Conservation (phyloP, 2,797 vertebrate genomes). For the Pangasius krempfi region DNA sequence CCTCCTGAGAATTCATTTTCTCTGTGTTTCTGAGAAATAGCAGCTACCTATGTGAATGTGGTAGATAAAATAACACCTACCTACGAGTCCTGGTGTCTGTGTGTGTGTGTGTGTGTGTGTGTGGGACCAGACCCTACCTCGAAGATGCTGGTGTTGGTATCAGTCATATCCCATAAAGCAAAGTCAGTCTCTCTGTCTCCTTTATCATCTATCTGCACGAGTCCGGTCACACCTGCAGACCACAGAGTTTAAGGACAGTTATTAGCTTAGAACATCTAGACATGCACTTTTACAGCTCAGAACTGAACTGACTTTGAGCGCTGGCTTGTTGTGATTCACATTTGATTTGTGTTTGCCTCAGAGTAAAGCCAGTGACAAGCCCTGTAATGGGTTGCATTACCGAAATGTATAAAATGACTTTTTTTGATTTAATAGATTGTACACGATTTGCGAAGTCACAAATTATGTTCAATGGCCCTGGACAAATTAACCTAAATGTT, state of each 20-base stretch:
- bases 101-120: background rate
- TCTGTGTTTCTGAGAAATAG: background rate
- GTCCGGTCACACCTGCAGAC: constrained; percentile 84
- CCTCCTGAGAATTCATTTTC: background rate
- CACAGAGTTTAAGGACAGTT: constrained; percentile 1
- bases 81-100: background rate
- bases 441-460: background rate
- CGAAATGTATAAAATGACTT: background rate
- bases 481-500: background rate
- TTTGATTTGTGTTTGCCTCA: background rate
- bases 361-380: background rate
- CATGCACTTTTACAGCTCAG: background rate
- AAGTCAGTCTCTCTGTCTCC: constrained; percentile 91
- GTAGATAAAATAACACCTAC: background rate
- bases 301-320: background rate
- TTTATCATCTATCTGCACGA: constrained; percentile 85
- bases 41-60: constrained; percentile 65
- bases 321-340: background rate
- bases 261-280: background rate
- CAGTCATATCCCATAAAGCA: constrained; percentile 88
- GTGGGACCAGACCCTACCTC: constrained; percentile 69
- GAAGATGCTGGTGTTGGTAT: constrained; percentile 76
- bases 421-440: background rate
- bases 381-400: background rate
- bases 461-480: background rate